Evolutionary conservation across 2,888 invertebrate species (phyloP), one percentile per base, ranked within the genome.

Genomic region (Stomorhina lunata): DNA sequence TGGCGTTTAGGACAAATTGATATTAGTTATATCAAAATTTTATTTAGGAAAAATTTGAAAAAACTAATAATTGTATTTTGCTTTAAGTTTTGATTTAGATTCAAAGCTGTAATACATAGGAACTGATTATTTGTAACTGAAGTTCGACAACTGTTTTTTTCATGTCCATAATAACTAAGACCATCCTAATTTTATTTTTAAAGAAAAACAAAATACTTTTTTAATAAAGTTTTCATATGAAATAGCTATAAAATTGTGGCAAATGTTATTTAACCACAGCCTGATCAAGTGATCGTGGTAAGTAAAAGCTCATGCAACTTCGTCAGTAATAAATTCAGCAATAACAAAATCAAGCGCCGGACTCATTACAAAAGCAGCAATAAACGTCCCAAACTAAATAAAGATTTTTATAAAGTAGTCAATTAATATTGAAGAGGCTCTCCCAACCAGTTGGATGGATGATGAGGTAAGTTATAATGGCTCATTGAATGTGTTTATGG

Each of bases 381-480:
- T 12, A 17, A 3, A 65, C 53, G 53, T 75, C 32, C 63, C 65
- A 43, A 25, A 48, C n/a, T n/a, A 45, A 61, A 65, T n/a, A 43
- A 66, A 37, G 55, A 63, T 48, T 57, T 43, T 32, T n/a, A 15
- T 65, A 27, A 40, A 40, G 15, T 61, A 81, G 72, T 81, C 81
- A 81, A 77, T 81, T 81, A 81, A 77, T 81, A 81, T 66, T 68
- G 81, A 81, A 81, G 81, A 81, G 72, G 71, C 77, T 81, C 72
- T 37, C n/a, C n/a, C 61, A 81, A 77, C 81, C 71, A 77, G 66
- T 71, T 55, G 71, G 43, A 50, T n/a, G n/a, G n/a, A n/a, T n/a
- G n/a, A n/a, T 72, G 76, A 57, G 63, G 48, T 45, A 37, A 40
- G 29, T 34, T 43, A 45, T n/a, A 17, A 61, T 76, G 40, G 34